Conservation (phyloP, 2,888 invertebrate species). For the Rotaria socialis region DNA sequence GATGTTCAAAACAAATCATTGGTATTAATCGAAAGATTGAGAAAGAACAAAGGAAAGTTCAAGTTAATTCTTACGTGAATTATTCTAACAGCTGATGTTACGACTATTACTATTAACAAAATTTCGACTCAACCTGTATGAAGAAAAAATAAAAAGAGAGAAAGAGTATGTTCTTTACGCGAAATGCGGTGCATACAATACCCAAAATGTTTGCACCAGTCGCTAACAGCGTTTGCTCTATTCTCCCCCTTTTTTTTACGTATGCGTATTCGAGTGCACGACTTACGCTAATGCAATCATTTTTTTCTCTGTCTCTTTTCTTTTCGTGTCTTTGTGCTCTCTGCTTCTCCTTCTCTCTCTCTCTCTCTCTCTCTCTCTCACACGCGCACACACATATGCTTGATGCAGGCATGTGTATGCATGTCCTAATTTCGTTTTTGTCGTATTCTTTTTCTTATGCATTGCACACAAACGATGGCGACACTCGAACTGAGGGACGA, state of each 20-base stretch:
- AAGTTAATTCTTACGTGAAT: not conserved
- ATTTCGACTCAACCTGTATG: not conserved
- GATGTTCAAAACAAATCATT: not conserved
- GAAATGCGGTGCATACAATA: not conserved
- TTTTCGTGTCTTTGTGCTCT: slow-evolving; percentile 15
- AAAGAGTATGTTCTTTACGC: not conserved
- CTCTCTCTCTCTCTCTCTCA: no score
- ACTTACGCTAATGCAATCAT: slow-evolving; percentile 9
- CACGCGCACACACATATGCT: not conserved
- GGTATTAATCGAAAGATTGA: not conserved
- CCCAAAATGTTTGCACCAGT: not conserved
- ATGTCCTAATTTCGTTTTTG: slow-evolving; percentile 16
- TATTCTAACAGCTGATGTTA: not conserved
- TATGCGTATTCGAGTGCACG: not conserved
- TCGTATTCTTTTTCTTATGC: not conserved
- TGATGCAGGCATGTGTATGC: not conserved
- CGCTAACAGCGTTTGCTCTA: not conserved
- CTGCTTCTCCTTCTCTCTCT: not conserved
- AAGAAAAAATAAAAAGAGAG: not conserved
- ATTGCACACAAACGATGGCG: not conserved
- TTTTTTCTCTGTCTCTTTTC: slow-evolving; percentile 6
- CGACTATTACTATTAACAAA: not conserved
- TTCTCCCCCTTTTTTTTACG: not conserved
- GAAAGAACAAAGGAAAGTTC: not conserved
- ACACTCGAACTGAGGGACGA: slow-evolving; percentile 16